Evolutionary conservation across 2,888 invertebrate species (phyloP), one percentile per base, ranked within the genome.

Genomic region (Dicycla oo): DNA sequence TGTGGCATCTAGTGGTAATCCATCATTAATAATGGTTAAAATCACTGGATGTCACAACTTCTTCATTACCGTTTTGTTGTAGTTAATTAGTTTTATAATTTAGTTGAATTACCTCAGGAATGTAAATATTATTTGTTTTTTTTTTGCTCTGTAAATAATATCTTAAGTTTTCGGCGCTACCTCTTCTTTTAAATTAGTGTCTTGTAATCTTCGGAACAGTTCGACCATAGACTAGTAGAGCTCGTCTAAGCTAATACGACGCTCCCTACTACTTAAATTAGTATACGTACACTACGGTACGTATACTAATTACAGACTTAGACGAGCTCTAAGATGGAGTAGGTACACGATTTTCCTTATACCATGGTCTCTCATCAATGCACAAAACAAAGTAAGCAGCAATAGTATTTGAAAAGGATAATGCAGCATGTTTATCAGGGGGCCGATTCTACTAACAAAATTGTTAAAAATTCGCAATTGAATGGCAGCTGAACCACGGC

Each of bases 81-180:
- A 81, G 77, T 78, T 80, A 63, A 63, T 75, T 77, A 60, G 70
- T 82, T 78, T 62, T 66, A 20, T 71, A 85, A 80, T 84, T 83
- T 84, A 75, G 75, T 78, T 74, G 45, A 73, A 87, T 87, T 92
- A 92, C 92, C 91, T 91, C 85, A 83, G 30, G 45, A 65, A 67
- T 86, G 81, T 86, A 85, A 78, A 85, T 85, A 85, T 63, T 78
- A 73, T 63, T 74, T 80, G 67, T 73, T 78, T 75, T 51, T 78
- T 71, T 54, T 74, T 81, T 68, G 49, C 45, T 81, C 61, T 87
- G 86, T 86, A 86, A 69, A 87, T 87, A 85, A 70, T 79, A 72
- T 73, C 23, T 38, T 83, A 73, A 74, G 73, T 57, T 68, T 68
- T 60, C 62, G 72, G 69, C 70, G 69, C 75, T 83, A 63, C 73